A percentile compares a stretch with the other conserved stretches of the same genome.
Evolutionary conservation across 2,888 invertebrate species (phyloP).

Genomic region (Lithodes maja): DNA sequence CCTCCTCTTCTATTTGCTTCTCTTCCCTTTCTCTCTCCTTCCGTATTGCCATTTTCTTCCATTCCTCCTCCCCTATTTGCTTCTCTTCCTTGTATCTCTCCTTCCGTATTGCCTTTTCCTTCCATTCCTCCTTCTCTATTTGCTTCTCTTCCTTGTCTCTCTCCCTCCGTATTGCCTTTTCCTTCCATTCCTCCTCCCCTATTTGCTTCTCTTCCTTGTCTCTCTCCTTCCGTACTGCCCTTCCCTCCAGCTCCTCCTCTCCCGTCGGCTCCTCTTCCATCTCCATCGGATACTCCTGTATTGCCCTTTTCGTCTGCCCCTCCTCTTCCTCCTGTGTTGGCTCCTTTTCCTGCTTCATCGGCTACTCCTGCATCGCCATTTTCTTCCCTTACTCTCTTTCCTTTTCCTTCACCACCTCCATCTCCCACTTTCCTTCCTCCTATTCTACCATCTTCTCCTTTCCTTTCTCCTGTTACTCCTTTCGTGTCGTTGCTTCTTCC

Average conservation of each 20-base stretch:
- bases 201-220: not conserved
- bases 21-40: not conserved
- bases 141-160: not conserved
- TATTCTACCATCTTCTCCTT: not conserved
- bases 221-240: not conserved
- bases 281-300: not conserved
- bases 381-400: not conserved
- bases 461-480: not conserved
- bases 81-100: not conserved
- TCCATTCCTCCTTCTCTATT: not conserved
- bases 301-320: not conserved
- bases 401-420: not conserved
- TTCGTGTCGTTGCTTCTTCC: not conserved
- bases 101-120: not conserved
- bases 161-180: not conserved
- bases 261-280: not conserved
- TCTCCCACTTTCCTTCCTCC: constrained; percentile 2
- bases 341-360: not conserved
- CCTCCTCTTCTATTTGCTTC: not conserved
- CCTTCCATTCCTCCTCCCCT: not conserved
- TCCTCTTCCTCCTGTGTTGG: not conserved
- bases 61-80: not conserved
- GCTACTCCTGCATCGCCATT: not conserved
- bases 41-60: not conserved
- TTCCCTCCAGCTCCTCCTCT: not conserved